phyloP scores from a whole-genome alignment of 2,888 invertebrate genomes.

The Digitonthophagus gazella region DNA sequence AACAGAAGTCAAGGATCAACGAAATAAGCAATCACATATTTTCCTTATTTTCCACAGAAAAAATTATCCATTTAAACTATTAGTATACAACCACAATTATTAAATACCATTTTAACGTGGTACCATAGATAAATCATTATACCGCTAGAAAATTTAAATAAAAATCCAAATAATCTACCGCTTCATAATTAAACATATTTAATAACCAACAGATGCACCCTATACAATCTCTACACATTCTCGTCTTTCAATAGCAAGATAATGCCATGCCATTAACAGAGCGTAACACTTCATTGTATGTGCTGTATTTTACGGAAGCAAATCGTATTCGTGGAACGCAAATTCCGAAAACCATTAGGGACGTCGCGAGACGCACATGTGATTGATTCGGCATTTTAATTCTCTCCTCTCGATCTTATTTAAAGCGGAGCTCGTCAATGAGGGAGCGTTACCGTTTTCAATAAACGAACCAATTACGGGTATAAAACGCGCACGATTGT shows the following conservation, averaged over 20 bases:
- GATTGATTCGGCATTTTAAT: not conserved
- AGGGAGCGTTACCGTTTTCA: constrained; percentile 8
- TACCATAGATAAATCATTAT: too few species aligned
- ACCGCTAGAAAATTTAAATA: too few species aligned
- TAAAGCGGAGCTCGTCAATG: not conserved
- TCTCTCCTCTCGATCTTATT: not conserved
- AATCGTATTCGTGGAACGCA: not conserved
- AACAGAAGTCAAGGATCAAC: too few species aligned
- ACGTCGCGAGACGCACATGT: not conserved
- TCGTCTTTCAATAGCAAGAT: not conserved
- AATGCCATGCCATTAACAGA: not conserved
- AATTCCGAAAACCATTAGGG: not conserved
- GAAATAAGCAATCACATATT: too few species aligned
- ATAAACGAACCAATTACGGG: constrained; percentile 15
- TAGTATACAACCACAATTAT: too few species aligned
- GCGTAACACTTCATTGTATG: not conserved
- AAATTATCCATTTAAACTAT: too few species aligned
- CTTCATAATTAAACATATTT: constrained; percentile 8
- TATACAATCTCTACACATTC: not conserved
- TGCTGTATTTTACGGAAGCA: not conserved
- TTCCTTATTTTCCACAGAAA: too few species aligned
- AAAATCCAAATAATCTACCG: not conserved
- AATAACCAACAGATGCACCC: not conserved
- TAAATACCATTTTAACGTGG: too few species aligned
- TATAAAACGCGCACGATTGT: constrained; percentile 15